phyloP scores from a whole-genome alignment of 2,797 vertebrate genomes.

The Lithobates pipiens region DNA sequence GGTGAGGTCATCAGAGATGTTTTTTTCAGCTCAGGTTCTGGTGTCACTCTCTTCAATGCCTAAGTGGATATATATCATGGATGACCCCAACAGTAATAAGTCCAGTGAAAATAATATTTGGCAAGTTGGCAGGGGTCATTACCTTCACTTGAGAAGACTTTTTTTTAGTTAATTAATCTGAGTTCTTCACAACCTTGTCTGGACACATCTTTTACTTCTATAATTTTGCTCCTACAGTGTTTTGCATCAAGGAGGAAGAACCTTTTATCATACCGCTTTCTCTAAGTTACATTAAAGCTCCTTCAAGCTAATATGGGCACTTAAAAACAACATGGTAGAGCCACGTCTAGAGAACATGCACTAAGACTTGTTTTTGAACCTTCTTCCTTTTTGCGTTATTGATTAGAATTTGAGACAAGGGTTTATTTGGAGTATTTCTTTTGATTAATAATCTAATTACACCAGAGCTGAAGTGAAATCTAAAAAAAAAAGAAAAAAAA shows the following conservation, averaged over 20 bases:
- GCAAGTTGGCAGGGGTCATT: no score
- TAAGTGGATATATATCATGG: no score
- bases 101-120: no score
- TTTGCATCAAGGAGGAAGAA: not conserved
- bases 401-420: slow-evolving; percentile 73
- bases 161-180: no score
- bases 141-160: no score
- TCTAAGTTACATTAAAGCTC: slow-evolving; percentile 66
- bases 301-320: slow-evolving; percentile 64
- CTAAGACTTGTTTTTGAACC: slow-evolving; percentile 70
- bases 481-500: slow-evolving; percentile 29
- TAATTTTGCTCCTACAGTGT: not conserved
- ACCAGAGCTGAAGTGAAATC: slow-evolving; percentile 56
- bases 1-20: no score
- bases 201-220: not conserved
- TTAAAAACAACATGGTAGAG: slow-evolving; percentile 71
- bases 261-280: slow-evolving; percentile 63
- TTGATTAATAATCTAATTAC: slow-evolving; percentile 69
- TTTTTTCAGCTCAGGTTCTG: no score
- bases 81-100: no score
- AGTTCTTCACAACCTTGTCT: no score
- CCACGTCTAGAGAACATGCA: slow-evolving; percentile 65
- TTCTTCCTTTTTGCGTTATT: slow-evolving; percentile 68
- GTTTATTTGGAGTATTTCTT: slow-evolving; percentile 74
- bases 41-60: no score